Evolutionary conservation across 2,888 invertebrate species (phyloP).

Genomic region (Aphodius sticticus): DNA sequence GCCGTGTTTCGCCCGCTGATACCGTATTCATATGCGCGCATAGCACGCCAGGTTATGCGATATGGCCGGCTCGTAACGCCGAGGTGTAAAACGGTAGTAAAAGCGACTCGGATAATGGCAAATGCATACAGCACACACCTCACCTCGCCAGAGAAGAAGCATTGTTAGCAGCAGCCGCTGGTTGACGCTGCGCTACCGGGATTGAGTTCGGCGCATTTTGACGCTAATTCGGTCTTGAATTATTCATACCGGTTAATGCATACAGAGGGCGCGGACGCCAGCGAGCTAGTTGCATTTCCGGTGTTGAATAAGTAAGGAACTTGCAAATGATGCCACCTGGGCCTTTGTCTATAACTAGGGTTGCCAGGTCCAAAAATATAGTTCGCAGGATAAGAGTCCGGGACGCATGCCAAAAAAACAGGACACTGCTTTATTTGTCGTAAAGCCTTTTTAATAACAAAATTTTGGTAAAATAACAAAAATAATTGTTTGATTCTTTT

Average conservation of each 20-base stretch:
- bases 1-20: constrained; percentile 10
- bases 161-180: background rate
- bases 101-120: constrained; percentile 16
- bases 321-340: background rate
- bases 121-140: constrained; percentile 5
- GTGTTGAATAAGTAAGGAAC: background rate
- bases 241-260: constrained; percentile 4
- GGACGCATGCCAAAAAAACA: too few species aligned
- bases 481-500: too few species aligned
- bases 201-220: constrained; percentile 4
- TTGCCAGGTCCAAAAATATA: too few species aligned
- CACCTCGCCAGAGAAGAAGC: background rate
- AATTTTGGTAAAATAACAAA: too few species aligned
- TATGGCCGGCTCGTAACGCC: constrained; percentile 10
- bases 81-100: constrained; percentile 23
- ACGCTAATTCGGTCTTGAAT: background rate
- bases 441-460: too few species aligned
- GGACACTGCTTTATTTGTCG: too few species aligned
- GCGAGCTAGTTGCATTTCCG: constrained; percentile 4
- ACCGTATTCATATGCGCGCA: constrained; percentile 19
- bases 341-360: background rate
- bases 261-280: background rate
- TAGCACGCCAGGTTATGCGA: constrained; percentile 7
- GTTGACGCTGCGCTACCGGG: background rate
- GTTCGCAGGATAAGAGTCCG: too few species aligned